A percentile compares a stretch with the other conserved stretches of the same genome.
Conservation (phyloP, 2,888 invertebrate genomes). For the Xestia rhomboidea region DNA sequence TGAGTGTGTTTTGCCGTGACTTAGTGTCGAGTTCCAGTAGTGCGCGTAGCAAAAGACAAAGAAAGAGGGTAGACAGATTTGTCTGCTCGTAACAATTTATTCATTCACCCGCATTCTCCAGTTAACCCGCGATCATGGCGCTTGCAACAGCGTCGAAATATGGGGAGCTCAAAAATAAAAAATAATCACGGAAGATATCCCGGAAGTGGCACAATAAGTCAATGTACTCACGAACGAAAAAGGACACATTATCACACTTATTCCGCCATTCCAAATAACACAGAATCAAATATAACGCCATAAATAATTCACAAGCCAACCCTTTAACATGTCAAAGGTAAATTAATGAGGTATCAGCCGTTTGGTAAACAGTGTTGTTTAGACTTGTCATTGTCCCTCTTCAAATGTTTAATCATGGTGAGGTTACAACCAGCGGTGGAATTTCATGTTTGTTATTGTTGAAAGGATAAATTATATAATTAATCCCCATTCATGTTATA, state of each 20-base stretch:
- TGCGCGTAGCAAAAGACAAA: too few relatives aligned
- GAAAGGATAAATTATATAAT: background rate
- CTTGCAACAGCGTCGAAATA: too few relatives aligned
- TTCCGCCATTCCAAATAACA: background rate
- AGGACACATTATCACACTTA: background rate
- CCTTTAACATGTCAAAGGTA: conserved; percentile 47
- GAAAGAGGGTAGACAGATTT: too few relatives aligned
- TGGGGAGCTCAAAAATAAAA: too few relatives aligned
- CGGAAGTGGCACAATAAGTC: too few relatives aligned
- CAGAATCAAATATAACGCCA: conserved; percentile 20
- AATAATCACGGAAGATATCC: too few relatives aligned
- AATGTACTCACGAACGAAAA: background rate
- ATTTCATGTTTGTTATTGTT: conserved; percentile 6
- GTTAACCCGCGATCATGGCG: too few relatives aligned
- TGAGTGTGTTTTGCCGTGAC: too few relatives aligned
- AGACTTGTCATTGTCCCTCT: conserved; percentile 7
- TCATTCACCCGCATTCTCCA: too few relatives aligned
- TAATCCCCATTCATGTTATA: background rate
- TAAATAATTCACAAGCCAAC: conserved; percentile 51
- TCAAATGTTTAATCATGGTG: conserved; percentile 15
- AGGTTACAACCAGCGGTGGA: conserved; percentile 6
- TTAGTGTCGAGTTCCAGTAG: too few relatives aligned
- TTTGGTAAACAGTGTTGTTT: conserved; percentile 44
- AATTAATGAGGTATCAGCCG: conserved; percentile 51
- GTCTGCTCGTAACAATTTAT: too few relatives aligned